Evolutionary conservation across 1,140 invertebrate genomes (phyloP), one percentile per base, ranked within the genome.

Genomic region (Daktulosphaira vitifoliae): DNA sequence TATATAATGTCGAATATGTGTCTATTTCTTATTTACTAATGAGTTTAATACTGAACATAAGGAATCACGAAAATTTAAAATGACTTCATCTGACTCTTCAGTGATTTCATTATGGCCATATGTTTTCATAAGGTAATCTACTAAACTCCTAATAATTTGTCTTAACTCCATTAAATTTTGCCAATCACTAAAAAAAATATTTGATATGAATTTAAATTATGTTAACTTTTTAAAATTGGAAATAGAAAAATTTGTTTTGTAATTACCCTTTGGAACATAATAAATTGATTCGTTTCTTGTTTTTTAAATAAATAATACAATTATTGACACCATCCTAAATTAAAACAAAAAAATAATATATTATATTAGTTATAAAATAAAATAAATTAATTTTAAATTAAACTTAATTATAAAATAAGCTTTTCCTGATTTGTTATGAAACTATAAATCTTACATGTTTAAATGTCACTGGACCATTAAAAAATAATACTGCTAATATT

Each of bases 401-500:
- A 44, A n/a, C 4, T n/a, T n/a, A n/a, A 44, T 7, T 11, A n/a
- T 16, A 11, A n/a, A 11, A 15, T 44, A 44, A 7, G 33, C 33
- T 37, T 37, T 37, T 7, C 5, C 6, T 37, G 13, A 37, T 6
- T 37, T 7, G 33, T 13, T 37, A 37, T 13, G 5, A 37, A 7
- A 7, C 29, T 20, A 29, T 13, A 11, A 39, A 13, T 65, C 50
- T 56, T 48, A 68, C 67, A 49, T 51, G 39, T 15, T 68, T 68
- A 25, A 68, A 48, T 16, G 49, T 49, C 16, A 54, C 39, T 37
- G 38, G 42, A 3, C 67, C 67, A 23, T 51, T 64, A 22, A 65
- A 42, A 70, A 84, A 82, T 26, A 84, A 66, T 5, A 82, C 54
- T 11, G 77, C 76, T 4, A 77, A 73, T 8, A 80, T 71, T 0